phyloP scores from a whole-genome alignment of 2,888 invertebrate species.

The Oligia fasciuncula region DNA sequence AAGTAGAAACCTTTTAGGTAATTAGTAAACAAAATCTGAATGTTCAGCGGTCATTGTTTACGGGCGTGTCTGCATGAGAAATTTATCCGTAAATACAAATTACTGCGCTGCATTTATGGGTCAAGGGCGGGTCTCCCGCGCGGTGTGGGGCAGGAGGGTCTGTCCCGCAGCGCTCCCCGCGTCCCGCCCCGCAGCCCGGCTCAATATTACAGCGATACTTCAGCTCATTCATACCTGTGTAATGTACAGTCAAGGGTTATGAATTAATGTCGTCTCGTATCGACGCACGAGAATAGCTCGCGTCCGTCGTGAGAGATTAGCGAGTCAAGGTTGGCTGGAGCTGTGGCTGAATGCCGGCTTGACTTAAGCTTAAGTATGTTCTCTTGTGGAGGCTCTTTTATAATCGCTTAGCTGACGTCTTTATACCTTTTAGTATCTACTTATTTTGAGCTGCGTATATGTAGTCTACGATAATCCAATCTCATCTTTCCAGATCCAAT shows the following conservation, averaged over 20 bases:
- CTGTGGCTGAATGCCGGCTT: not conserved
- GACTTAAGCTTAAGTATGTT: not conserved
- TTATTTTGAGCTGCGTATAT: not conserved
- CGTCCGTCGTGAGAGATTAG: not conserved
- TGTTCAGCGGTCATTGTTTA: conserved; percentile 1
- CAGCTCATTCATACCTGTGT: conserved; percentile 55
- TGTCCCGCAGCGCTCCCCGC: not conserved
- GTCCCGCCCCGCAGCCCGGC: conserved; percentile 18
- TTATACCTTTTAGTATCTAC: not conserved
- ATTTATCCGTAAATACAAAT: conserved; percentile 42
- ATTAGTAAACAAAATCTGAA: not conserved
- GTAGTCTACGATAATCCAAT: not conserved
- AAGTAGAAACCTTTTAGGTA: not conserved
- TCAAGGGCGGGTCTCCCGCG: conserved; percentile 49
- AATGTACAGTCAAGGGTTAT: conserved; percentile 22
- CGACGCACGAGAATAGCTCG: conserved; percentile 8
- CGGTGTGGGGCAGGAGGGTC: not conserved
- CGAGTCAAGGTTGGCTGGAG: conserved; percentile 15
- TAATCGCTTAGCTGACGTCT: not conserved
- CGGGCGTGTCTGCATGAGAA: conserved; percentile 22
- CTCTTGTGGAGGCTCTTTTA: conserved; percentile 10
- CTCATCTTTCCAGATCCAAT: not conserved
- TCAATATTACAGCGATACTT: conserved; percentile 50
- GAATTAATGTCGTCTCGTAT: conserved; percentile 35
- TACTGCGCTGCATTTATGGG: conserved; percentile 47